phyloP scores from a whole-genome alignment of 2,797 vertebrate genomes.

The Sebastes goodei region DNA sequence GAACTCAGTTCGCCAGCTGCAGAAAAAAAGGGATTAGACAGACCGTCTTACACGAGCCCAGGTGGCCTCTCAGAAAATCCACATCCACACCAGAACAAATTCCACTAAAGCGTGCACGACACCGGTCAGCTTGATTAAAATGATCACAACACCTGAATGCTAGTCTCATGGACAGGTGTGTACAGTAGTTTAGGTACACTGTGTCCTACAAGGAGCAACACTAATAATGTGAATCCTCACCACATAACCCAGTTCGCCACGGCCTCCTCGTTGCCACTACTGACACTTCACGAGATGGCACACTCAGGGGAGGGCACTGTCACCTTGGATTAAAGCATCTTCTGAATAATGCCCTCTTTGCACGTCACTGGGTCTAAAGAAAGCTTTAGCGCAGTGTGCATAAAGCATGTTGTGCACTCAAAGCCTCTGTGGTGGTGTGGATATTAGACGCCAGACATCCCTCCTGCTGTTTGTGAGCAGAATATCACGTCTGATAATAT shows the following conservation, averaged over 20 bases:
- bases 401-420: constrained; percentile 41
- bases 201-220: not conserved
- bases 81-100: constrained; percentile 34
- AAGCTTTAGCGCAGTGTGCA: constrained; percentile 42
- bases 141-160: constrained; percentile 12
- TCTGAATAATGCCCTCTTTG: constrained; percentile 60
- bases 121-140: constrained; percentile 33
- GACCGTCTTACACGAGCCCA: constrained; percentile 40
- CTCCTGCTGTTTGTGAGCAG: constrained; percentile 11
- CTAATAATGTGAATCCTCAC: constrained; percentile 26
- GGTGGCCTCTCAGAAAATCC: constrained; percentile 19
- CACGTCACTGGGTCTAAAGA: constrained; percentile 62
- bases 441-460: constrained; percentile 12
- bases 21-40: constrained; percentile 52
- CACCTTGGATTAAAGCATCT: constrained; percentile 72
- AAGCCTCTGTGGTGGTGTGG: constrained; percentile 3
- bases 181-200: not conserved
- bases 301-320: constrained; percentile 58
- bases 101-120: constrained; percentile 4
- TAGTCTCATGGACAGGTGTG: constrained; percentile 18
- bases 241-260: constrained; percentile 37
- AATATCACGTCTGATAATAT: constrained; percentile 22
- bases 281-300: constrained; percentile 47
- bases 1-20: constrained; percentile 51
- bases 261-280: constrained; percentile 16